A percentile compares a stretch with the other conserved stretches of the same genome.
Evolutionary conservation across 2,888 invertebrate genomes (phyloP).

Genomic region (Kuschelorhynchus macadamiae): DNA sequence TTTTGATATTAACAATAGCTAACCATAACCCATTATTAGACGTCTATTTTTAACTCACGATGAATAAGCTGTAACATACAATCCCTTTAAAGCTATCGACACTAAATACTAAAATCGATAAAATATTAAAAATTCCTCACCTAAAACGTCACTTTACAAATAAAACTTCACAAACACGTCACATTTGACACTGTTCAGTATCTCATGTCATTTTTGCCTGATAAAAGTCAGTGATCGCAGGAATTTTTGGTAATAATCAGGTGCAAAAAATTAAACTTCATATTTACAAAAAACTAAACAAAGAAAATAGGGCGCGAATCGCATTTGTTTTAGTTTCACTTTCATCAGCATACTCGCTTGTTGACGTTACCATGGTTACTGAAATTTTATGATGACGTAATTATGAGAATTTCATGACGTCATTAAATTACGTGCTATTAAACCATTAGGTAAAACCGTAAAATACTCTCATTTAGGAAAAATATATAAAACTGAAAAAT

Average conservation of each 20-base stretch:
- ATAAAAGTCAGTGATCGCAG: constrained; percentile 11
- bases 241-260: neutral
- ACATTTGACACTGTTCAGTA: constrained; percentile 29
- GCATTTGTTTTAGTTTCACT: constrained; percentile 10
- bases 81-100: neutral
- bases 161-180: constrained; percentile 27
- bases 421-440: too few species aligned
- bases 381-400: too few species aligned
- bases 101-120: constrained; percentile 11
- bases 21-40: neutral
- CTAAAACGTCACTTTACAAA: constrained; percentile 16
- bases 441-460: too few species aligned
- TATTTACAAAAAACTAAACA: constrained; percentile 17
- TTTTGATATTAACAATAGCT: neutral
- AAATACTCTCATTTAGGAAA: too few species aligned
- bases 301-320: constrained; percentile 8
- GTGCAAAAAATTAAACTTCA: constrained; percentile 4
- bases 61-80: constrained; percentile 1
- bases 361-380: constrained; percentile 38
- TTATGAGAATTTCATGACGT: too few species aligned
- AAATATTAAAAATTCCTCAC: constrained; percentile 21
- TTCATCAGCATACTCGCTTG: constrained; percentile 27
- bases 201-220: constrained; percentile 5
- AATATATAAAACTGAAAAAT: too few species aligned
- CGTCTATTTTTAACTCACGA: too few species aligned